These are phyloP conservation scores for Chaetodon trifasciatus DNA, from an alignment of 2,797 vertebrate species.

Conservation along the genomic window DNA sequence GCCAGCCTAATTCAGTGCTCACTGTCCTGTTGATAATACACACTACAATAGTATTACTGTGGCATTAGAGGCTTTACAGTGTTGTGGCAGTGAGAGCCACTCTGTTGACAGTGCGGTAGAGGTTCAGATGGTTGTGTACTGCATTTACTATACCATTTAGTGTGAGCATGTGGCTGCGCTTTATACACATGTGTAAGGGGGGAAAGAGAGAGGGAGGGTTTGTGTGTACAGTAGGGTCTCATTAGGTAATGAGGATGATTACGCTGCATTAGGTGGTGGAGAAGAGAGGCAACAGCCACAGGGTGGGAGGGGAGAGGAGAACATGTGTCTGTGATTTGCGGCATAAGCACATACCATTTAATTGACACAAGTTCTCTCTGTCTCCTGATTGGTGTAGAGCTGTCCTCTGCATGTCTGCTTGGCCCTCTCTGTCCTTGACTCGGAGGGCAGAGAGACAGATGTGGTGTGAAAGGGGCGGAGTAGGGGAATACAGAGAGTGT, in stretches of 20 bases:
- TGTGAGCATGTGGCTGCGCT: conserved; percentile 63
- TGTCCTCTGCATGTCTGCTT: conserved; percentile 75
- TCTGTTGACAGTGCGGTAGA: conserved; percentile 58
- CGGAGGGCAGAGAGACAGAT: conserved; percentile 81
- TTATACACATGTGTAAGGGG: conserved; percentile 48
- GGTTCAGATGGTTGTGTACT: conserved; percentile 52
- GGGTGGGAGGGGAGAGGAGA: conserved; percentile 69
- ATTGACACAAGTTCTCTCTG: conserved; percentile 80
- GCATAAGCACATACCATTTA: conserved; percentile 86
- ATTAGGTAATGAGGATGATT: conserved; percentile 86
- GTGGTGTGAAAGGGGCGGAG: conserved; percentile 73
- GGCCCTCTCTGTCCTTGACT: conserved; percentile 77
- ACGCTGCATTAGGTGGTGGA: conserved; percentile 79
- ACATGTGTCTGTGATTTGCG: conserved; percentile 85
- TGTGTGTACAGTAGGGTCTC: conserved; percentile 80
- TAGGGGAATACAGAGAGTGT: conserved; percentile 56
- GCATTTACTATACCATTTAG: conserved; percentile 27
- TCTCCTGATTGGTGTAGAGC: conserved; percentile 76
- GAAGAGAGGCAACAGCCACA: conserved; percentile 74
- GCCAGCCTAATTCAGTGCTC: conserved; percentile 78
- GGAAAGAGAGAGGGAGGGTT: conserved; percentile 41
- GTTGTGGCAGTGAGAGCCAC: conserved; percentile 63
- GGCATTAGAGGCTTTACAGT: conserved; percentile 75
- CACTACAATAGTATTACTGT: conserved; percentile 81
- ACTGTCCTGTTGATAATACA: conserved; percentile 83